phyloP scores from a whole-genome alignment of 1,140 invertebrate species.

The Spodoptera frugiperda region DNA sequence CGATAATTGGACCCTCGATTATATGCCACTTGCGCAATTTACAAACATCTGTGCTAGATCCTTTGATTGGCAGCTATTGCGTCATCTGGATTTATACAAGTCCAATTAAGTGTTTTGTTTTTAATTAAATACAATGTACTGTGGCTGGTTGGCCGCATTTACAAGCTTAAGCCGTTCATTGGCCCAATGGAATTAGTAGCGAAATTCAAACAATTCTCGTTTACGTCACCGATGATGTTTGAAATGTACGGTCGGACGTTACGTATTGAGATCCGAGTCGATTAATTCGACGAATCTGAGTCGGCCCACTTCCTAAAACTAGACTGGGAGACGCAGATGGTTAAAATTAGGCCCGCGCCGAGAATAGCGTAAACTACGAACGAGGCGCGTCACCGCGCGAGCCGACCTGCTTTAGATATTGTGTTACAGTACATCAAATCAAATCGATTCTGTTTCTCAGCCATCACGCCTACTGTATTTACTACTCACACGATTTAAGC shows the following conservation, averaged over 20 bases:
- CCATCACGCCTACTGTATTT: slow-evolving; percentile 39
- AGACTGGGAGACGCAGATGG: slow-evolving; percentile 84
- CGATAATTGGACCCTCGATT: slow-evolving; percentile 82
- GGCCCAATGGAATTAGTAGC: slow-evolving; percentile 15
- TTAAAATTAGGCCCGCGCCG: slow-evolving; percentile 83
- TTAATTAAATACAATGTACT: slow-evolving; percentile 51
- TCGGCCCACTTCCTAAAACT: slow-evolving; percentile 85
- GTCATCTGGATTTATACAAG: slow-evolving; percentile 67
- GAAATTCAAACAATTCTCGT: slow-evolving; percentile 7
- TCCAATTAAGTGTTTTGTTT: slow-evolving; percentile 72
- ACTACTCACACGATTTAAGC: slow-evolving; percentile 34
- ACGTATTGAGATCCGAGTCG: slow-evolving; percentile 54
- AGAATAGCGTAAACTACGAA: slow-evolving; percentile 83
- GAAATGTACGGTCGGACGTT: slow-evolving; percentile 16
- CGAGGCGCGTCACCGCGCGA: slow-evolving; percentile 72
- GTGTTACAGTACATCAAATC: slow-evolving; percentile 77
- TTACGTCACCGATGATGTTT: slow-evolving; percentile 35
- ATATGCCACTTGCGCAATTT: slow-evolving; percentile 74
- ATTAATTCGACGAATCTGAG: slow-evolving; percentile 77
- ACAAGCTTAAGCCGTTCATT: slow-evolving; percentile 30
- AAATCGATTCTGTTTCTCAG: slow-evolving; percentile 41
- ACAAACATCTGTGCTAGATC: slow-evolving; percentile 73
- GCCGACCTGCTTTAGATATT: slow-evolving; percentile 74
- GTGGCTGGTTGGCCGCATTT: slow-evolving; percentile 32
- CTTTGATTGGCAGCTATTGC: slow-evolving; percentile 72